phyloP scores from a whole-genome alignment of 92 coral and sea anemone species.

The Heliopora coerulea region DNA sequence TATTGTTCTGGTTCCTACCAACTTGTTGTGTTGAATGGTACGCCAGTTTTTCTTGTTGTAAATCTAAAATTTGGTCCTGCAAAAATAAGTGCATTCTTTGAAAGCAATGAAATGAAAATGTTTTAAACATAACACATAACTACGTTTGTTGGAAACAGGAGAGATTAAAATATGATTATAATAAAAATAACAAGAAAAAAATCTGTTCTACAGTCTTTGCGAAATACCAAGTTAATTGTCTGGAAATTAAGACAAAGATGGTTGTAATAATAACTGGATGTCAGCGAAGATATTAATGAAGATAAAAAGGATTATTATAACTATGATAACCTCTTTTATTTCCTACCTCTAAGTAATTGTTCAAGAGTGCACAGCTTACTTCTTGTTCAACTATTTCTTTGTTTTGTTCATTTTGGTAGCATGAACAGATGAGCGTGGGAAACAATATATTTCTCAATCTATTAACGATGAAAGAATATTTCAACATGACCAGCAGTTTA shows the following conservation, averaged over 20 bases:
- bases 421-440: slow-evolving; percentile 79
- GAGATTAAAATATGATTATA: background rate
- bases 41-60: slow-evolving; percentile 55
- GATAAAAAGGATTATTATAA: background rate
- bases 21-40: background rate
- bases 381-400: slow-evolving; percentile 94
- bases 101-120: no score
- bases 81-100: slow-evolving; percentile 8
- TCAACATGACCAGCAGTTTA: no score
- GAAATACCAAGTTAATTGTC: no score
- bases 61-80: slow-evolving; percentile 73
- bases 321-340: background rate
- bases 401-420: slow-evolving; percentile 88
- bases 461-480: background rate
- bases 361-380: slow-evolving; percentile 95
- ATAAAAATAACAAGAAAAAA: no score
- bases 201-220: no score
- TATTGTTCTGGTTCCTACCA: background rate
- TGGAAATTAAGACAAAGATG: no score
- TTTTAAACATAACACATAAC: no score
- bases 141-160: no score
- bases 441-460: slow-evolving; percentile 74
- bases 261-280: background rate
- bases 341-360: slow-evolving; percentile 87
- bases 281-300: background rate